phyloP scores from a whole-genome alignment of 2,113 vertebrate genomes.

The Osmerus mordax region DNA sequence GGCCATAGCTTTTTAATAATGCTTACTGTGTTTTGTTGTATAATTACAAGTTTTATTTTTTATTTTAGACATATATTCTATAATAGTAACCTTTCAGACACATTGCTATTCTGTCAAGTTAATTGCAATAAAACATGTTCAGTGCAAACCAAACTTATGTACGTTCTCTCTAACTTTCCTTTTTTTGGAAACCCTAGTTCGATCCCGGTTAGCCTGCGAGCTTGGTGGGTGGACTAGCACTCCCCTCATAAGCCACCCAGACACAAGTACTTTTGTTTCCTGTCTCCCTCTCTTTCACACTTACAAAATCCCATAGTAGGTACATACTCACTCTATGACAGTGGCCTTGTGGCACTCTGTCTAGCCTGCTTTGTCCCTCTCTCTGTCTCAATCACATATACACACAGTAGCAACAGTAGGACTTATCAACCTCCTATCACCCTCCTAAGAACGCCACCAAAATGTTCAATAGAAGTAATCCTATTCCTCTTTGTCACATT shows the following conservation, averaged over 20 bases:
- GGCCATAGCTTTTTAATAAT: conserved; percentile 39
- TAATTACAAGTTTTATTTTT: conserved; percentile 45
- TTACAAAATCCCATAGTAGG: neutral
- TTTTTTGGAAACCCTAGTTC: neutral
- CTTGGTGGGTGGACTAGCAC: neutral
- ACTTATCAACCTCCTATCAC: conserved; percentile 33
- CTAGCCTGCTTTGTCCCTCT: conserved; percentile 20
- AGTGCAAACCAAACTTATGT: conserved; percentile 45
- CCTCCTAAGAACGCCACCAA: conserved; percentile 43
- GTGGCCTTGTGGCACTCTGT: conserved; percentile 17
- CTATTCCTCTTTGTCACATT: conserved; percentile 21
- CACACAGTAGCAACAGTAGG: conserved; percentile 13
- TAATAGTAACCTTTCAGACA: conserved; percentile 65
- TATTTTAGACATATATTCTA: conserved; percentile 47
- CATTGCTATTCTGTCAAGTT: conserved; percentile 67
- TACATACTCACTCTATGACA: conserved; percentile 8
- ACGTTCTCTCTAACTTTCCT: conserved; percentile 28
- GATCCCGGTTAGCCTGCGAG: too few relatives aligned
- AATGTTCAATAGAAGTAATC: conserved; percentile 23
- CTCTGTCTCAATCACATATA: neutral
- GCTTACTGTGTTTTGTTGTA: conserved; percentile 50
- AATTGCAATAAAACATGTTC: conserved; percentile 67
- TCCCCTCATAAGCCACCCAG: conserved; percentile 39
- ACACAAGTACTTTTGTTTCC: conserved; percentile 4
- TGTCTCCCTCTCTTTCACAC: neutral